A percentile compares a stretch with the other conserved stretches of the same genome.
Evolutionary conservation across 2,888 invertebrate species (phyloP).

Genomic region (Galeopsomyia nigrocyanea): DNA sequence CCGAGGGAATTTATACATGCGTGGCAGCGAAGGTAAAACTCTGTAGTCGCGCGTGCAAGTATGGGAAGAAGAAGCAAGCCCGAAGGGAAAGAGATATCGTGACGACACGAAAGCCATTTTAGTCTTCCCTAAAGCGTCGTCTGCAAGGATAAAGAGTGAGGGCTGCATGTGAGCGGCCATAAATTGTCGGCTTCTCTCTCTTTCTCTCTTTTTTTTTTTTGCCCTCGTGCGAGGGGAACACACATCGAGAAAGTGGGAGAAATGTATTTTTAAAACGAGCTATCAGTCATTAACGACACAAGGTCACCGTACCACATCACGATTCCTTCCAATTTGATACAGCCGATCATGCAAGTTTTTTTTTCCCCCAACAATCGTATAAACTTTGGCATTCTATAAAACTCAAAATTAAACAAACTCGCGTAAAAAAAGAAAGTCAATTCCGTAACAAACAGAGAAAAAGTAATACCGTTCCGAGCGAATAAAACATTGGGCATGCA

Average conservation of each 20-base stretch:
- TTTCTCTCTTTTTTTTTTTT: conserved; percentile 1
- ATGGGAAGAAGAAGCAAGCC: conserved; percentile 9
- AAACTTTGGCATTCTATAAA: neutral
- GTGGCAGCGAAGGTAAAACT: conserved; percentile 21
- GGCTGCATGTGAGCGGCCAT: conserved; percentile 38
- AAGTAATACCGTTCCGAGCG: conserved; percentile 1
- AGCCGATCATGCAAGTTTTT: neutral
- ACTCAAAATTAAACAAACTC: neutral
- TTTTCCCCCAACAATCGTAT: neutral
- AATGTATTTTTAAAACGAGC: conserved; percentile 39
- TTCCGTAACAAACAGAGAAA: neutral
- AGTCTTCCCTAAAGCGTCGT: conserved; percentile 49
- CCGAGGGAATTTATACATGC: conserved; percentile 48
- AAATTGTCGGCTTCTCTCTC: conserved; percentile 36
- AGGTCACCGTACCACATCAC: conserved; percentile 10
- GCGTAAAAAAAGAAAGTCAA: neutral
- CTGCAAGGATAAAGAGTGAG: conserved; percentile 45
- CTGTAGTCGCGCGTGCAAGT: neutral
- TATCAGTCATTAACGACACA: conserved; percentile 40
- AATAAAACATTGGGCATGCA: conserved; percentile 26
- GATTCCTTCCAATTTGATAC: neutral
- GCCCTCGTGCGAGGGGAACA: too few species aligned
- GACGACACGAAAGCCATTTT: conserved; percentile 51
- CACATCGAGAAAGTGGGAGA: neutral
- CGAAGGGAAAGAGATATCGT: conserved; percentile 49